phyloP scores from a whole-genome alignment of 2,888 invertebrate species.

The Ypsolopha scabrella region DNA sequence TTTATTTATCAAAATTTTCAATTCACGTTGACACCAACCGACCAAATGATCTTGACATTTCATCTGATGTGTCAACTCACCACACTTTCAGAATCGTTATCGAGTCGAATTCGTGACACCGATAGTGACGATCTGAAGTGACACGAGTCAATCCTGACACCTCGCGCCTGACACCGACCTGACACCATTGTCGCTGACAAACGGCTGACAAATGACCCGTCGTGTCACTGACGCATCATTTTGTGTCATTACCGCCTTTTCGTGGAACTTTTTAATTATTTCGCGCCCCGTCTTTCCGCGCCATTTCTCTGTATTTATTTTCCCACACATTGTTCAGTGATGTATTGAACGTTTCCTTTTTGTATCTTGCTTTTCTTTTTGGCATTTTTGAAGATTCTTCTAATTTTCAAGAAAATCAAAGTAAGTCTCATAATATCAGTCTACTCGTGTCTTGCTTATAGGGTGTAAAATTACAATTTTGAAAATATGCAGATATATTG shows the following conservation, averaged over 20 bases:
- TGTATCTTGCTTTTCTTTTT: background rate
- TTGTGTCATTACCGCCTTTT: slow-evolving; percentile 39
- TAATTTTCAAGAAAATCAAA: too few relatives aligned
- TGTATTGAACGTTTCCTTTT: slow-evolving; percentile 13
- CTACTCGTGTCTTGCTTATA: too few relatives aligned
- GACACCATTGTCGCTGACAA: slow-evolving; percentile 54
- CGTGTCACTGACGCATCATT: slow-evolving; percentile 43
- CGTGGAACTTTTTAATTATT: slow-evolving; percentile 47
- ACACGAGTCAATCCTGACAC: slow-evolving; percentile 45
- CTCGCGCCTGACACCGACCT: slow-evolving; percentile 15
- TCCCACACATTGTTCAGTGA: slow-evolving; percentile 12
- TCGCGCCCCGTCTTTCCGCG: slow-evolving; percentile 16
- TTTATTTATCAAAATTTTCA: too few relatives aligned
- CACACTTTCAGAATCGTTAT: too few relatives aligned
- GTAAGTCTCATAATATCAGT: too few relatives aligned
- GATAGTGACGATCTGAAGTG: slow-evolving; percentile 15
- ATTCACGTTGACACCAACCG: too few relatives aligned
- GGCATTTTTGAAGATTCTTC: background rate
- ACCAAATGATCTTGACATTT: too few relatives aligned
- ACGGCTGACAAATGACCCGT: slow-evolving; percentile 43
- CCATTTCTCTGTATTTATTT: slow-evolving; percentile 7
- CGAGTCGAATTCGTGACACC: too few relatives aligned
- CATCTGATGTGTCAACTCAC: too few relatives aligned
- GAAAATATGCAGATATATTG: too few relatives aligned
- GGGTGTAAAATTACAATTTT: too few relatives aligned